Evolutionary conservation across 2,797 vertebrate genomes (phyloP).

Genomic region (Remorina albescens): DNA sequence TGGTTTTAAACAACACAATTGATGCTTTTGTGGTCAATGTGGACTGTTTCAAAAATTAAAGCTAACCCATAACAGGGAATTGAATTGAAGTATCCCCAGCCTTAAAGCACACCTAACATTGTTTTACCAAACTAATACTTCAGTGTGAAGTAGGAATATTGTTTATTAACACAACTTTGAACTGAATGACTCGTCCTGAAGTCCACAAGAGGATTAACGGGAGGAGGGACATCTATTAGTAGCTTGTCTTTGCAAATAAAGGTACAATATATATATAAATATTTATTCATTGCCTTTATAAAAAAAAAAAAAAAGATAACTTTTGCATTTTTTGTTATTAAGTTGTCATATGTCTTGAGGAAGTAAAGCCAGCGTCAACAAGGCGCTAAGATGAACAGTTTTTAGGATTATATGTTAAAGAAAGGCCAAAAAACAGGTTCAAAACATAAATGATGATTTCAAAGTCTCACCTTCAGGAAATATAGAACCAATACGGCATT

Average conservation of each 20-base stretch:
- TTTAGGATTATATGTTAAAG: neutral
- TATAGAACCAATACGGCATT: neutral
- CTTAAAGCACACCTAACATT: too few species aligned
- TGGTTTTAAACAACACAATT: neutral
- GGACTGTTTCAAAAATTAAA: too few species aligned
- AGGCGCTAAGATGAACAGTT: neutral
- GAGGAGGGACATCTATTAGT: too few species aligned
- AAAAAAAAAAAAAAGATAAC: too few species aligned
- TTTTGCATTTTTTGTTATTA: too few species aligned
- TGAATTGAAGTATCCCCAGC: neutral
- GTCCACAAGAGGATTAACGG: neutral
- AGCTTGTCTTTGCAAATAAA: too few species aligned
- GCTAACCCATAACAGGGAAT: neutral
- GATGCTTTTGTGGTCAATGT: too few species aligned
- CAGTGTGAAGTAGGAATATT: neutral
- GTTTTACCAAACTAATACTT: too few species aligned
- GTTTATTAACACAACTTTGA: neutral
- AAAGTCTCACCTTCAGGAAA: neutral
- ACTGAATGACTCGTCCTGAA: neutral
- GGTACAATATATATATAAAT: too few species aligned
- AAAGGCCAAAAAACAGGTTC: neutral
- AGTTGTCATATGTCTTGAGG: neutral
- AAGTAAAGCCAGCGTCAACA: neutral
- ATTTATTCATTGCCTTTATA: too few species aligned
- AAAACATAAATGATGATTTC: neutral